Evolutionary conservation across 2,888 invertebrate genomes (phyloP), one percentile per base, ranked within the genome.

Genomic region (Clistopyga incitator): DNA sequence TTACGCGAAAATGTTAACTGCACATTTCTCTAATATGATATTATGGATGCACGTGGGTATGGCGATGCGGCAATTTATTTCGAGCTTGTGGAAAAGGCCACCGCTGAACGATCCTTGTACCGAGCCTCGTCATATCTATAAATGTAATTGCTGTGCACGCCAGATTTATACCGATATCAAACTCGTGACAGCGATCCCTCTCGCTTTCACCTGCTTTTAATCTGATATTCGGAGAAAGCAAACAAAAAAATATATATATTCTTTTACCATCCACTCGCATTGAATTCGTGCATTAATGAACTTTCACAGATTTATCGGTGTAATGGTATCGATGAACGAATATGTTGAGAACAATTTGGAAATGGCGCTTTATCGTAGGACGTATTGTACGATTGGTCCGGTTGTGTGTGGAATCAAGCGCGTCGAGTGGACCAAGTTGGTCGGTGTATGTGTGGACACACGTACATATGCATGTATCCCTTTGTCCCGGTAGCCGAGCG

Each of bases 1-100:
- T 87, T 85, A 88, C 85, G 81, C 86, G 84, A 82, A 88, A 88
- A 88, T 87, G 45, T 78, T 20, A 64, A 56, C 54, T 45, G 34
- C 38, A 64, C 50, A 61, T 25, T 42, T 23, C 65, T 64, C 8
- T 34, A 25, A 10, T 23, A 38, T 18, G 11, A 3, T 65, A 65
- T 61, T 61, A 34, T n/a, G 8, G n/a, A 3, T n/a, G 6, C 1
- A 61, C 34, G n/a, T n/a, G 3, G 15, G n/a, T 25, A 29, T 29
- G n/a, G 15, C 6, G 29, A 29, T 29, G 6, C 59, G n/a, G 18
- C 8, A 8, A 34, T 61, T 56, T 20, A 54, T 23, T 42, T 23
- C 6, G 65, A 8, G 15, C 8, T 68, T 29, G 45, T 15, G 18
- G 29, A 34, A 67, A 38, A 67, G 50, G 52, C n/a, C 1, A 56